Percentiles rank a stretch among this genome's conserved stretches.
phyloP scores from a whole-genome alignment of 2,113 vertebrate species.

The Dunckerocampus dactyliophorus region DNA sequence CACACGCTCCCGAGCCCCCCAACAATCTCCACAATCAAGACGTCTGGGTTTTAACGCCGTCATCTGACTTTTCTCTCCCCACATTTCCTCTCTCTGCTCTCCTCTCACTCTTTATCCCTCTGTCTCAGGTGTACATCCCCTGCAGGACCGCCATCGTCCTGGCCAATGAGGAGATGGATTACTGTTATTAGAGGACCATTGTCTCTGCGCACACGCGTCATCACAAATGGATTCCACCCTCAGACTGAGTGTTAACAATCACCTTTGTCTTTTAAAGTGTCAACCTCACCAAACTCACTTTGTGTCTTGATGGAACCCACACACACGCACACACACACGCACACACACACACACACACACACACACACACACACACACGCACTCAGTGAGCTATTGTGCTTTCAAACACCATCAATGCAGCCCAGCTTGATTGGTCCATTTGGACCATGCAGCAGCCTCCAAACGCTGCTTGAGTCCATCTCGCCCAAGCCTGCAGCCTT shows the following conservation, averaged over 20 bases:
- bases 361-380: background rate
- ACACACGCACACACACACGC: no score
- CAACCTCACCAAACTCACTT: slow-evolving; percentile 42
- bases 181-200: slow-evolving; percentile 71
- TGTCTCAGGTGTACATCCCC: slow-evolving; percentile 76
- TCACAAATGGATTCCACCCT: slow-evolving; percentile 56
- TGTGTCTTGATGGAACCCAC: background rate
- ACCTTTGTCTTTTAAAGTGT: slow-evolving; percentile 53
- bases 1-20: no score
- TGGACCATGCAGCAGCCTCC: slow-evolving; percentile 31
- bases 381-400: background rate
- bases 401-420: no score
- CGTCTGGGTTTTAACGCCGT: background rate
- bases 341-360: background rate
- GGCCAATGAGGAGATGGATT: slow-evolving; percentile 76
- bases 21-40: no score
- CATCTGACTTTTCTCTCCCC: slow-evolving; percentile 14
- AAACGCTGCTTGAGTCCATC: slow-evolving; percentile 51
- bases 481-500: slow-evolving; percentile 38
- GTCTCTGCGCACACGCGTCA: slow-evolving; percentile 18
- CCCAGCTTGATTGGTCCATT: slow-evolving; percentile 42
- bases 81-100: no score
- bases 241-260: slow-evolving; percentile 60
- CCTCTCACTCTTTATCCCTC: slow-evolving; percentile 17
- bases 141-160: slow-evolving; percentile 77